Conservation (phyloP, 2,797 vertebrate species). For the Garrulus glandarius region DNA sequence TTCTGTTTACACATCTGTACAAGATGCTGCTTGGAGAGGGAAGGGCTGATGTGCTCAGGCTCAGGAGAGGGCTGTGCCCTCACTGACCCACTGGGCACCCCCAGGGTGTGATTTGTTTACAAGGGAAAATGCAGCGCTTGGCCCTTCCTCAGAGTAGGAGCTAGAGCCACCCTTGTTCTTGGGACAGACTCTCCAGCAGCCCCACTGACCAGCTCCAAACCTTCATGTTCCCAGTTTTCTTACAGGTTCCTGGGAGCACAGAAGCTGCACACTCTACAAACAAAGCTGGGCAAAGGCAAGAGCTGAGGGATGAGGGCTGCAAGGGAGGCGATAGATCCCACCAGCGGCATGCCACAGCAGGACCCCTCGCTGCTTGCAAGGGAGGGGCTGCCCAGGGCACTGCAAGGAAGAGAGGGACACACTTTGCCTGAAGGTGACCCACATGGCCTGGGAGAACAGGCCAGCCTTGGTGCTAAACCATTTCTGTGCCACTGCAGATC, state of each 20-base stretch:
- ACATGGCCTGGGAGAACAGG: fast-evolving
- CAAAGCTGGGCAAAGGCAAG: neutral
- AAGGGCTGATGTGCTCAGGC: neutral
- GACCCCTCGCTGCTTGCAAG: neutral
- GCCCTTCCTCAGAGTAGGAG: neutral
- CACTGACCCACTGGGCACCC: neutral
- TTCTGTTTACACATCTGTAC: neutral
- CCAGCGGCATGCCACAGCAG: neutral
- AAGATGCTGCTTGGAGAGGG: neutral
- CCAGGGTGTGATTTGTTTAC: neutral
- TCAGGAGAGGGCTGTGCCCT: neutral
- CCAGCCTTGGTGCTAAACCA: neutral
- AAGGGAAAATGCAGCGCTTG: neutral
- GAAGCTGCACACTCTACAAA: neutral
- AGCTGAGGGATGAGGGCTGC: neutral
- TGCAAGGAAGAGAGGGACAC: neutral
- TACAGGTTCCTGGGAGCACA: neutral
- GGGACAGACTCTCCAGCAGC: neutral
- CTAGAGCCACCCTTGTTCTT: neutral
- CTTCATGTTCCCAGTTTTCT: neutral
- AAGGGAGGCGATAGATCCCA: neutral
- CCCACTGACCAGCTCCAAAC: neutral
- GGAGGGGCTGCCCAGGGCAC: neutral
- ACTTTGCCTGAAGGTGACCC: no score
- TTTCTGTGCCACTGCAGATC: no score